Percentiles rank a stretch among this genome's conserved stretches.
These are phyloP conservation scores for Danaus melanippus DNA, from an alignment of 1,140 invertebrate genomes.

Conservation along the genomic window DNA sequence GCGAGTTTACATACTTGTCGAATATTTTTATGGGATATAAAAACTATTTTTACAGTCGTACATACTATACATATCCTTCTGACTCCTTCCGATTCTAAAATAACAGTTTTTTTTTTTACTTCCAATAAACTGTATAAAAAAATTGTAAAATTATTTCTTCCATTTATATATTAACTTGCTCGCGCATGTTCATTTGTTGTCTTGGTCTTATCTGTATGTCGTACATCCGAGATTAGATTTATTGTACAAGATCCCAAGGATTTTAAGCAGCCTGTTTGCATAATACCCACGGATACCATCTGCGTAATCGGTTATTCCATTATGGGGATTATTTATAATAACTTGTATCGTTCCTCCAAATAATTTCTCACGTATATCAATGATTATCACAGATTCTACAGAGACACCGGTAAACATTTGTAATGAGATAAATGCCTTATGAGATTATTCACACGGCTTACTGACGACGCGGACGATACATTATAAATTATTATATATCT, in stretches of 20 bases:
- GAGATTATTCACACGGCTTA: too few relatives aligned
- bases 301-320: conserved; percentile 24
- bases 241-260: conserved; percentile 29
- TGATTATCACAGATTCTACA: conserved; percentile 8
- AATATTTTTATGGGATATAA: conserved; percentile 4
- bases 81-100: too few relatives aligned
- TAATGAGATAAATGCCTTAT: too few relatives aligned
- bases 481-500: too few relatives aligned
- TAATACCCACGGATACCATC: conserved; percentile 20
- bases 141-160: too few relatives aligned
- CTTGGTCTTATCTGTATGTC: conserved; percentile 50
- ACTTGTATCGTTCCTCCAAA: conserved; percentile 13
- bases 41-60: too few relatives aligned
- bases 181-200: conserved; percentile 65
- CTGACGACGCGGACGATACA: too few relatives aligned
- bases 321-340: conserved; percentile 24
- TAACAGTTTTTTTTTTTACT: too few relatives aligned
- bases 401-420: background rate
- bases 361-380: conserved; percentile 17
- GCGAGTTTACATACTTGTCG: conserved; percentile 40
- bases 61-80: too few relatives aligned
- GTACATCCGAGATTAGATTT: conserved; percentile 38
- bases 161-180: conserved; percentile 26
- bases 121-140: too few relatives aligned
- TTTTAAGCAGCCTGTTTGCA: conserved; percentile 38